phyloP scores from a whole-genome alignment of 2,797 vertebrate species.

The Enteromius radiatus region DNA sequence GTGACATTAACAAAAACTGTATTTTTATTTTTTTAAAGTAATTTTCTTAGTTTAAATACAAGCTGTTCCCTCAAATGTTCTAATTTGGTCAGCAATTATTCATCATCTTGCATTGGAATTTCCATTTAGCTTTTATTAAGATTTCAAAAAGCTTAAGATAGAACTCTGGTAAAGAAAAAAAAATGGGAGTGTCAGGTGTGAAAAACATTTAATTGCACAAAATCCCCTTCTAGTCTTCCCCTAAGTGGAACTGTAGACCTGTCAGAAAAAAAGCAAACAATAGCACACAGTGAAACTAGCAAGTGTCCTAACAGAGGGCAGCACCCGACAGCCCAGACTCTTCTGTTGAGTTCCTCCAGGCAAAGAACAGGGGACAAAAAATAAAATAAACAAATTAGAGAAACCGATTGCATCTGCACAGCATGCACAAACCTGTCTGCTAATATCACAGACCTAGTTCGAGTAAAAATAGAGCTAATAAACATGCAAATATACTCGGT shows the following conservation, averaged over 20 bases:
- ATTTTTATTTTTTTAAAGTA: too few species aligned
- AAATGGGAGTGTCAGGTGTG: not conserved
- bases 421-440: not conserved
- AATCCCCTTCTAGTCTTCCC: constrained; percentile 37
- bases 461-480: constrained; percentile 14
- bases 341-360: constrained; percentile 32
- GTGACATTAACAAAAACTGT: not conserved
- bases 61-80: not conserved
- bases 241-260: constrained; percentile 4
- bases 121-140: not conserved
- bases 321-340: constrained; percentile 29
- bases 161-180: constrained; percentile 15
- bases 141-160: constrained; percentile 17
- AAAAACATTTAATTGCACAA: constrained; percentile 57
- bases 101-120: not conserved
- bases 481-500: constrained; percentile 18
- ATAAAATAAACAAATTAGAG: constrained; percentile 49
- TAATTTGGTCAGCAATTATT: not conserved
- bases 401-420: constrained; percentile 34
- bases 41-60: not conserved
- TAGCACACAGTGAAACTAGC: not conserved
- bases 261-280: constrained; percentile 34
- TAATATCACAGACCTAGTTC: constrained; percentile 9
- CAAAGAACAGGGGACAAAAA: constrained; percentile 32
- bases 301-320: constrained; percentile 34